phyloP scores from a whole-genome alignment of 2,113 vertebrate species.

The Egretta garzetta region DNA sequence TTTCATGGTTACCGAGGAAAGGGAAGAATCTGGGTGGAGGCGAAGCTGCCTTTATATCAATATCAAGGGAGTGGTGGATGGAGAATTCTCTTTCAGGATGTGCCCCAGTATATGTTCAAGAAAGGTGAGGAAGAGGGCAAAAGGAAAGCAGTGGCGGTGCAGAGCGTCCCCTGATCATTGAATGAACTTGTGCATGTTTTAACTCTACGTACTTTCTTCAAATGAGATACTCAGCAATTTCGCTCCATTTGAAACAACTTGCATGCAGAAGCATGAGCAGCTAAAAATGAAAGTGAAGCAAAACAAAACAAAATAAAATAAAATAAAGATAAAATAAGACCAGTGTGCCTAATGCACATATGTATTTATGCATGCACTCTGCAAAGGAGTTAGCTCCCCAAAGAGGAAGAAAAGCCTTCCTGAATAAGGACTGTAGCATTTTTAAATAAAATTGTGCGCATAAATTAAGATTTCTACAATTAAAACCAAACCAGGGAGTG shows the following conservation, averaged over 20 bases:
- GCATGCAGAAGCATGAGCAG: background rate
- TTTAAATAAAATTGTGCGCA: background rate
- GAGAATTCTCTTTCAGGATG: constrained; percentile 45
- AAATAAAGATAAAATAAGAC: background rate
- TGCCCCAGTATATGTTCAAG: constrained; percentile 6
- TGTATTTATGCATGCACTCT: background rate
- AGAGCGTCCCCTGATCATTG: background rate
- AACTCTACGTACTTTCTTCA: constrained; percentile 17
- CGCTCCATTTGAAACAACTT: background rate
- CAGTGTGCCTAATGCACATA: background rate
- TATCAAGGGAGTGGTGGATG: constrained; percentile 52
- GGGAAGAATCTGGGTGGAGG: constrained; percentile 66
- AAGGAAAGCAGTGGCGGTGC: background rate
- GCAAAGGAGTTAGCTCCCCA: background rate
- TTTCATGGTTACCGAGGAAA: constrained; percentile 63
- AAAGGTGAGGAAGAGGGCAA: constrained; percentile 30
- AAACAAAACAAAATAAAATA: background rate
- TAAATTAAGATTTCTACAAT: background rate
- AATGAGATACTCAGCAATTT: background rate
- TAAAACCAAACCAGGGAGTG: background rate
- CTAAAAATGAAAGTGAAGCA: background rate
- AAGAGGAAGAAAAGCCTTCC: background rate
- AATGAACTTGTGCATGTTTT: background rate
- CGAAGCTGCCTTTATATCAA: constrained; percentile 29
- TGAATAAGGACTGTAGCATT: background rate